A percentile compares a stretch with the other conserved stretches of the same genome.
Conservation (phyloP, 2,888 invertebrate genomes). For the Dynastes tityus region DNA sequence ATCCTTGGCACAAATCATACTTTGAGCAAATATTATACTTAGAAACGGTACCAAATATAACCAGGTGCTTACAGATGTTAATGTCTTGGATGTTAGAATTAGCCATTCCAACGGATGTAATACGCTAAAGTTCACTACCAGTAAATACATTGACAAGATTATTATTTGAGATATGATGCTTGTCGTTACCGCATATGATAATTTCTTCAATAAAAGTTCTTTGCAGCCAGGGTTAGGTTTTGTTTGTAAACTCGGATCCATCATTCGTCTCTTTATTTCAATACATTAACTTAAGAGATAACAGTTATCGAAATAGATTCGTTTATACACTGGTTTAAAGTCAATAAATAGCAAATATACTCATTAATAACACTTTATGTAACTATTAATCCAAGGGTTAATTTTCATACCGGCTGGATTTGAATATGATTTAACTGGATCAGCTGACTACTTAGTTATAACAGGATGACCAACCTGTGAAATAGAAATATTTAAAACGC, state of each 20-base stretch:
- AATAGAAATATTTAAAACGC: too few relatives aligned
- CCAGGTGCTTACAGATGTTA: constrained; percentile 78
- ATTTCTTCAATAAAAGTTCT: constrained; percentile 74
- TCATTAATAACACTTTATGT: too few relatives aligned
- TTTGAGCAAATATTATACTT: constrained; percentile 79
- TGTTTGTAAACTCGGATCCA: constrained; percentile 53
- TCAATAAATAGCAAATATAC: too few relatives aligned
- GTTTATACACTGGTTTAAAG: too few relatives aligned
- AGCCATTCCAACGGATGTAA: constrained; percentile 80
- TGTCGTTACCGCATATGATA: constrained; percentile 70
- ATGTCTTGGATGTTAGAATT: constrained; percentile 73
- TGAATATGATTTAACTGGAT: too few relatives aligned
- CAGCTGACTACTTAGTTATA: too few relatives aligned
- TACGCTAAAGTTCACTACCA: constrained; percentile 76
- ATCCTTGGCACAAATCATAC: constrained; percentile 81
- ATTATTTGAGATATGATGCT: constrained; percentile 67
- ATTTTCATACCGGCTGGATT: too few relatives aligned
- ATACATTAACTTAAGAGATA: too few relatives aligned
- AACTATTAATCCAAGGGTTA: too few relatives aligned
- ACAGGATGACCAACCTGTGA: too few relatives aligned
- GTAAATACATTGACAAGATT: constrained; percentile 64
- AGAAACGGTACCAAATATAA: constrained; percentile 78
- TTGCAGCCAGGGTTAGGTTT: constrained; percentile 66
- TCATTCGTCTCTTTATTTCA: constrained; percentile 11
- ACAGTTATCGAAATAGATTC: too few relatives aligned